These are phyloP conservation scores for Apodemia mormo DNA, from an alignment of 2,888 invertebrate genomes.

Conservation along the genomic window DNA sequence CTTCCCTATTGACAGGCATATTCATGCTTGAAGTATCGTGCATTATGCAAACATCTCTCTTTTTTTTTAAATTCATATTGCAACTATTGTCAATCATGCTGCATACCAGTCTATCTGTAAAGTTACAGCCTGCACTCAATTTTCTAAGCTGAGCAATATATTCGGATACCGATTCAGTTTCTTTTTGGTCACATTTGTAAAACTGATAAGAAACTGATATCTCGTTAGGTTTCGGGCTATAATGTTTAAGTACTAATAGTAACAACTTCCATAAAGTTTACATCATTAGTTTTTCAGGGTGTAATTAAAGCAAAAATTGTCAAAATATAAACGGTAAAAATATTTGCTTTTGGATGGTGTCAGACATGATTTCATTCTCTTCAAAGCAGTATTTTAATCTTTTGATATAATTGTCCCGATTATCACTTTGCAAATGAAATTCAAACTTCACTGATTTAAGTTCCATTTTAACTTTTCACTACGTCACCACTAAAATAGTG, in stretches of 20 bases:
- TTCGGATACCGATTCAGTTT: slow-evolving; percentile 4
- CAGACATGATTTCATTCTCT: too few relatives aligned
- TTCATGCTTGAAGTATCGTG: neutral
- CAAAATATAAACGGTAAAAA: too few relatives aligned
- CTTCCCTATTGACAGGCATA: neutral
- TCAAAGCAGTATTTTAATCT: too few relatives aligned
- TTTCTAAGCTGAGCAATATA: slow-evolving; percentile 15
- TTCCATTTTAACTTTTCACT: too few relatives aligned
- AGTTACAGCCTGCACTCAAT: slow-evolving; percentile 32
- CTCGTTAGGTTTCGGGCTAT: neutral
- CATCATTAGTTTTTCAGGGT: too few relatives aligned
- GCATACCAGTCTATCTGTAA: slow-evolving; percentile 30
- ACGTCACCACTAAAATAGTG: too few relatives aligned
- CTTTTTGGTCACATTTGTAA: slow-evolving; percentile 18
- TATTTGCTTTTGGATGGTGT: too few relatives aligned
- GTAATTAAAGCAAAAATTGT: too few relatives aligned
- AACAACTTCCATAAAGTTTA: neutral
- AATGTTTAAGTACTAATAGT: neutral
- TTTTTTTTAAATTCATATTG: slow-evolving; percentile 22
- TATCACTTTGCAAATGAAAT: too few relatives aligned
- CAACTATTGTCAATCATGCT: slow-evolving; percentile 29
- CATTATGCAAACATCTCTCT: slow-evolving; percentile 2
- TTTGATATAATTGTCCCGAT: too few relatives aligned
- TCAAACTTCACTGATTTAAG: too few relatives aligned
- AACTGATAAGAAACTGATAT: slow-evolving; percentile 11